A percentile compares a stretch with the other conserved stretches of the same genome.
Evolutionary conservation across 2,888 invertebrate species (phyloP).

Genomic region (Tanypteryx hageni): DNA sequence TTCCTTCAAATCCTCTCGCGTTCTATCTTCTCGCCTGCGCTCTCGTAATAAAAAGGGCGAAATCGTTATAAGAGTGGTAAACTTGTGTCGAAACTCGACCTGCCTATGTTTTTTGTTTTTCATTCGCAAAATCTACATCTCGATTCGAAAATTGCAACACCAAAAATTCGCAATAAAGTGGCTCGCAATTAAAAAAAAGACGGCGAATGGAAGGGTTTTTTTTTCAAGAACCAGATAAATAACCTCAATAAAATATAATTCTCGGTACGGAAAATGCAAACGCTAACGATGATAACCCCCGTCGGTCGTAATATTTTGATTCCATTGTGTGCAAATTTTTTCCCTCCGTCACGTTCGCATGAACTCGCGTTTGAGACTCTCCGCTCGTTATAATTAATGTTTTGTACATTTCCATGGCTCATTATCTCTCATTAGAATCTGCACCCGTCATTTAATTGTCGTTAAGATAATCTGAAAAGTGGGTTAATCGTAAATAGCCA

Average conservation of each 20-base stretch:
- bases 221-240: background rate
- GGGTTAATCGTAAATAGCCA: slow-evolving; percentile 45
- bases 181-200: too few relatives aligned
- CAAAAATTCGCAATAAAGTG: too few relatives aligned
- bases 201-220: background rate
- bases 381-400: slow-evolving; percentile 42
- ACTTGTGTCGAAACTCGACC: too few relatives aligned
- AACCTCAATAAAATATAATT: background rate
- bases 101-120: too few relatives aligned
- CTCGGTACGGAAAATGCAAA: background rate
- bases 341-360: slow-evolving; percentile 24
- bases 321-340: slow-evolving; percentile 60
- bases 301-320: slow-evolving; percentile 34
- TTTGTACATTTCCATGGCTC: slow-evolving; percentile 36
- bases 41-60: too few relatives aligned
- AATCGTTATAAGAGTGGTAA: too few relatives aligned
- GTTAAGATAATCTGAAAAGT: slow-evolving; percentile 48
- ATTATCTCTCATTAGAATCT: slow-evolving; percentile 41
- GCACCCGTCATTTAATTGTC: slow-evolving; percentile 56
- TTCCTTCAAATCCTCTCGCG: too few relatives aligned
- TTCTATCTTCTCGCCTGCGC: too few relatives aligned
- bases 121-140: too few relatives aligned
- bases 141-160: too few relatives aligned
- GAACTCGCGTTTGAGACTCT: slow-evolving; percentile 30
- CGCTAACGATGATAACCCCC: slow-evolving; percentile 3